Base-by-base conservation (phyloP, 2,888 invertebrate species). In the Gasteruption jaculator region DNA sequence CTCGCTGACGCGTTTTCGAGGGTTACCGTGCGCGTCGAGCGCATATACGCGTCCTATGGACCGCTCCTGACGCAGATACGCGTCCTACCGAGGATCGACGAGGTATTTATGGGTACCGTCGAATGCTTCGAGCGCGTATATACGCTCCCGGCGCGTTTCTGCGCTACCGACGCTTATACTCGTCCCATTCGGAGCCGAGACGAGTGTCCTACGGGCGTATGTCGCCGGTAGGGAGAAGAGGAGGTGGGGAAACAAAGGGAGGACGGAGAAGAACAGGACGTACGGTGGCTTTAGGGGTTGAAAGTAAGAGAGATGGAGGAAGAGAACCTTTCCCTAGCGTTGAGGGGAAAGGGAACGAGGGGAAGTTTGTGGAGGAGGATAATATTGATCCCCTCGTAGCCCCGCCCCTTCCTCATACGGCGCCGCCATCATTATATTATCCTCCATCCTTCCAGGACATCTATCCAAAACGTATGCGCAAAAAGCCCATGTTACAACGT, bases 361-460 rank as follows among this genome's bases (percentile, higher is more conserved):
- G 51, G 43, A 43, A 46, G 10, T 34, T 29, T 20, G 63, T 58
- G 60, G 65, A 66, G 67, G 68, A 68, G 68, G 67, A 69, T 68
- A 66, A 68, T 71, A 71, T 71, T 68, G 70, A 71, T 71, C 70
- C 68, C 68, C 68, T 64, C 65, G 65, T 66, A 63, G 70, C 68
- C 69, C 70, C 69, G 70, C 70, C 68, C 63, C 67, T 60, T 67
- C 68, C 61, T 62, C 56, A 54, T 56, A 60, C 53, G 56, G 51
- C 68, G 68, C 63, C 70, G 70, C 70, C 70, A 70, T 71, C 70
- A 70, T 69, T 70, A 68, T 68, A 66, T 70, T 69, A 68, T 68
- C 68, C 67, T 68, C 69, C 70, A 70, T 68, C 66, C 70, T 65
- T 66, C 61, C 51, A 21, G 21, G 20, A 20, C 53, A 56, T 60